Conservation (phyloP, 1,140 invertebrate genomes). For the Drosophila biarmipes region DNA sequence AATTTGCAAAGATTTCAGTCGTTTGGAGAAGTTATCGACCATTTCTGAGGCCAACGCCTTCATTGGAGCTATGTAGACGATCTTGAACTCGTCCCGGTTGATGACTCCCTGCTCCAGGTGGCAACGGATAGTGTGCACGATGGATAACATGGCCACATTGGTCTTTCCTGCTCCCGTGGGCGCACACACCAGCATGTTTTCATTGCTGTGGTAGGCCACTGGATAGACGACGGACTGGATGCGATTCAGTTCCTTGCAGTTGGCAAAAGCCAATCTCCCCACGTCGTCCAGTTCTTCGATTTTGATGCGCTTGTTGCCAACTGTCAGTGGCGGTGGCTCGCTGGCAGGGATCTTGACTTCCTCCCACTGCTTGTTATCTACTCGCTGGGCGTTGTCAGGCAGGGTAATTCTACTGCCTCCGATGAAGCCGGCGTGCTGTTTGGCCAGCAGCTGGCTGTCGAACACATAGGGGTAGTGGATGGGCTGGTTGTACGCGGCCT, state of each 20-base stretch:
- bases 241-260: constrained; percentile 94
- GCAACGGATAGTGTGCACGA: constrained; percentile 95
- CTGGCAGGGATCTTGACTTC: constrained; percentile 95
- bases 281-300: constrained; percentile 93
- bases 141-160: constrained; percentile 97
- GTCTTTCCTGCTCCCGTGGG: constrained; percentile 99
- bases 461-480: constrained; percentile 93
- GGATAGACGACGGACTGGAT: constrained; percentile 99
- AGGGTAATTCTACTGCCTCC: constrained; percentile 92
- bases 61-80: constrained; percentile 99
- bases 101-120: constrained; percentile 92
- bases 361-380: constrained; percentile 91
- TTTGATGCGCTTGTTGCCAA: constrained; percentile 89
- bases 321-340: constrained; percentile 87
- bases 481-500: constrained; percentile 34
- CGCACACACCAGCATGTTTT: constrained; percentile 98
- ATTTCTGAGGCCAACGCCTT: constrained; percentile 99
- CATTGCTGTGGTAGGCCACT: constrained; percentile 97
- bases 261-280: constrained; percentile 94
- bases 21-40: constrained; percentile 96
- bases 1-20: constrained; percentile 88
- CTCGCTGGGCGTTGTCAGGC: constrained; percentile 90
- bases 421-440: constrained; percentile 90
- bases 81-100: constrained; percentile 97
- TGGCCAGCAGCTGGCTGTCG: constrained; percentile 89